phyloP scores from a whole-genome alignment of 2,888 invertebrate genomes.

The Drosophila nr. perissopoda region DNA sequence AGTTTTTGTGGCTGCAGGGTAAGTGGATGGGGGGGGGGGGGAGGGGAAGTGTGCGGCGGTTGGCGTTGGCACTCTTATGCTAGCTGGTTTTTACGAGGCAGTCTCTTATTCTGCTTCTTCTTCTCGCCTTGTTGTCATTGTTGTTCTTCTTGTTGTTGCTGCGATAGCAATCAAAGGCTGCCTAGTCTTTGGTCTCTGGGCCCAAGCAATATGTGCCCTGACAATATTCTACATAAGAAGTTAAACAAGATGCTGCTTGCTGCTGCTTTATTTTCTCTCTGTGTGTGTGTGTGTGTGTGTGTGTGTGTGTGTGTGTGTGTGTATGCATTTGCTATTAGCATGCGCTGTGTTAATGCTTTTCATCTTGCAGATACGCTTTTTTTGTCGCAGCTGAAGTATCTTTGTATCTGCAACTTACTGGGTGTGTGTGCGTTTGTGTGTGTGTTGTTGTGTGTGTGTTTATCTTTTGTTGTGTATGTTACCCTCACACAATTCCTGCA shows the following conservation, averaged over 20 bases:
- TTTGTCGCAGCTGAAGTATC: conserved; percentile 27
- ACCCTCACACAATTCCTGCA: conserved; percentile 48
- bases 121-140: conserved; percentile 1
- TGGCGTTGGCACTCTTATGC: conserved; percentile 6
- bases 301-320: conserved; percentile 31
- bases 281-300: conserved; percentile 14
- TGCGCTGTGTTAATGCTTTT: conserved; percentile 75
- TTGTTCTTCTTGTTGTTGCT: conserved; percentile 24
- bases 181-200: conserved; percentile 22
- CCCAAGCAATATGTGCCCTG: conserved; percentile 21
- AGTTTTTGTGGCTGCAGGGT: conserved; percentile 5
- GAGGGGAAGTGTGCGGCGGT: background rate
- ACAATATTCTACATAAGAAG: conserved; percentile 16
- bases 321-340: conserved; percentile 72
- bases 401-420: conserved; percentile 19
- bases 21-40: no score
- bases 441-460: conserved; percentile 4
- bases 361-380: conserved; percentile 53
- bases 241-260: conserved; percentile 21
- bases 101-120: conserved; percentile 6
- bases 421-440: background rate
- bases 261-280: background rate
- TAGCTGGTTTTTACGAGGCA: conserved; percentile 51
- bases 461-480: conserved; percentile 22
- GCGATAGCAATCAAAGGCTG: conserved; percentile 60